A percentile compares a stretch with the other conserved stretches of the same genome.
Conservation (phyloP, 2,797 vertebrate genomes). For the Parambassis ranga region DNA sequence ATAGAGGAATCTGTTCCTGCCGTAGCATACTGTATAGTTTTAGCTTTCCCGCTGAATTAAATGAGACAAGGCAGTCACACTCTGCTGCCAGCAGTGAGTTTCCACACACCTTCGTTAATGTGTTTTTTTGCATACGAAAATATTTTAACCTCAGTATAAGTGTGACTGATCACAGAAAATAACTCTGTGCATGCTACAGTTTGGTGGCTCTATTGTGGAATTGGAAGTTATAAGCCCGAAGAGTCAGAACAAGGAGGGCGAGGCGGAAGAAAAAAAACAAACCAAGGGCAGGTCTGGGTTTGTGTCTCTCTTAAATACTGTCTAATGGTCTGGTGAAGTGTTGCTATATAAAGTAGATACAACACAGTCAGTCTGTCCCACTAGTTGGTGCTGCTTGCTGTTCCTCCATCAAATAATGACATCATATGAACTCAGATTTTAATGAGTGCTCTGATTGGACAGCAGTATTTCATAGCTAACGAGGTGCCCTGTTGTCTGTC, state of each 20-base stretch:
- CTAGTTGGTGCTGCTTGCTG: constrained; percentile 45
- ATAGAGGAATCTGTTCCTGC: not conserved
- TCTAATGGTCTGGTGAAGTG: constrained; percentile 3
- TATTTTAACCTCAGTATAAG: constrained; percentile 17
- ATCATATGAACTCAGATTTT: constrained; percentile 49
- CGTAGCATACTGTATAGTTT: constrained; percentile 12
- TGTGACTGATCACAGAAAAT: constrained; percentile 18
- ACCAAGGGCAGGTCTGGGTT: not conserved
- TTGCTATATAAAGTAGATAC: not conserved
- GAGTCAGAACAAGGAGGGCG: not conserved
- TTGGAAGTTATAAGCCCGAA: not conserved
- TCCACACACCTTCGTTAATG: too few species aligned
- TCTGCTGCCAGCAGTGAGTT: constrained; percentile 42
- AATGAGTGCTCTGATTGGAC: constrained; percentile 66
- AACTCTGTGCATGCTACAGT: constrained; percentile 1
- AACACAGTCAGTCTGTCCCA: not conserved
- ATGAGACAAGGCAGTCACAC: constrained; percentile 32
- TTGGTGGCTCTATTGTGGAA: not conserved
- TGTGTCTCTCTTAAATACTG: not conserved
- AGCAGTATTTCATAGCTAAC: constrained; percentile 42
- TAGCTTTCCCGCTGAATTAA: constrained; percentile 19
- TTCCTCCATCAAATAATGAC: constrained; percentile 42
- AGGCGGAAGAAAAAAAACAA: not conserved
- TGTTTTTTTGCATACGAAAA: constrained; percentile 25
- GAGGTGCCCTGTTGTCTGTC: constrained; percentile 46